Conservation (phyloP, 2,888 invertebrate genomes). For the Helicoverpa assulta region DNA sequence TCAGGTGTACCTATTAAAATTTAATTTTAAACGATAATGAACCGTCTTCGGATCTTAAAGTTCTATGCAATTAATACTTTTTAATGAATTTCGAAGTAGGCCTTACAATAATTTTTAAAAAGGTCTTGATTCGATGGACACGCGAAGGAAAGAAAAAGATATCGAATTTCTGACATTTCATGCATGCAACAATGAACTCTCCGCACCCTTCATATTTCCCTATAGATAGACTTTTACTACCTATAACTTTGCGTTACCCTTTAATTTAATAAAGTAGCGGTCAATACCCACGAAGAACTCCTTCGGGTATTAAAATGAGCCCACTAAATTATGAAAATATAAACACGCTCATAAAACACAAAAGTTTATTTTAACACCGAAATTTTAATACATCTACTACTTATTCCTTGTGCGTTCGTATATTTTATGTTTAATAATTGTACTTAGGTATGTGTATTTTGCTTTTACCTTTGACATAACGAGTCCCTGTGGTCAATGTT, state of each 20-base stretch:
- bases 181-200: background rate
- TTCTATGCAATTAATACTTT: constrained; percentile 1
- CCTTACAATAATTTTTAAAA: background rate
- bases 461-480: constrained; percentile 15
- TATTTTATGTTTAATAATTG: constrained; percentile 10
- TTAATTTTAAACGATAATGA: background rate
- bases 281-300: constrained; percentile 2
- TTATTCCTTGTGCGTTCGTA: constrained; percentile 18
- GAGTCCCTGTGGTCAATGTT: constrained; percentile 32
- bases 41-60: background rate
- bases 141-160: background rate
- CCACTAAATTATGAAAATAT: constrained; percentile 16
- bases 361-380: constrained; percentile 9
- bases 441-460: background rate
- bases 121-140: background rate
- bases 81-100: background rate
- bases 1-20: too few species aligned
- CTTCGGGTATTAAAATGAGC: constrained; percentile 14
- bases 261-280: constrained; percentile 6
- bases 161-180: too few species aligned
- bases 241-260: background rate
- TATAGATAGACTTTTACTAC: background rate
- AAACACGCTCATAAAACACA: constrained; percentile 23
- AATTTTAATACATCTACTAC: constrained; percentile 20
- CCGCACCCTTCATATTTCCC: background rate